Base-by-base conservation (phyloP, 1,140 invertebrate genomes). In the Mamestra configurata region DNA sequence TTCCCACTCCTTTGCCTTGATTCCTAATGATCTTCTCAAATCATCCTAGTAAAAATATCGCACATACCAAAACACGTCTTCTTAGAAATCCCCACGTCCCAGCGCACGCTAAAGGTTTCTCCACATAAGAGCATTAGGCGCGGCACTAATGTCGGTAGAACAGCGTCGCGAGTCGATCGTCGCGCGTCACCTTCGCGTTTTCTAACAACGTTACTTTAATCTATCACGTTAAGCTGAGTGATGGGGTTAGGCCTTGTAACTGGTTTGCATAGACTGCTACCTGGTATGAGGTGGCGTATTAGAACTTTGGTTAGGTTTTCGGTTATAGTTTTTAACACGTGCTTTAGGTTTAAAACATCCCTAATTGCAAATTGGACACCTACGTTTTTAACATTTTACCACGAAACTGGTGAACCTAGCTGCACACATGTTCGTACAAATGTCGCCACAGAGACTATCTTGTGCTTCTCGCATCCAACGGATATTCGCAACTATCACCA, bases 131-230 rank as follows among this genome's bases (percentile, higher is more conserved):
- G 4, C 64, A 49, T 68, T 68, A 68, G 40, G 4, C 2, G 11
- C 40, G 20, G 22, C 64, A 15, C 64, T 46, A 24, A 68, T 35
- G 22, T 68, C 64, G 15, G 10, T 8, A 40, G 22, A 0, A 55
- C 43, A 68, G 20, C 18, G 27, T 46, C 37, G 5, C 20, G n/a
- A n/a, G n/a, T n/a, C n/a, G n/a, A n/a, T n/a, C n/a, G 15, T 46
- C 37, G 10, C 20, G 40, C 40, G 22, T 46, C 64, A 27, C 40
- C 22, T 13, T 46, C 22, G 64, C 64, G 40, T 49, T 43, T 46
- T 46, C 40, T 68, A 68, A 68, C 64, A 46, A 13, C n/a, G n/a
- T 68, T 68, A 68, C 64, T 46, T 24, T 68, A 68, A 68, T 68
- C 40, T 68, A 68, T 68, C 20, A 27, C 15, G 64, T 68, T 68